Evolutionary conservation across 2,797 vertebrate genomes (phyloP).

Genomic region (Betta splendens): DNA sequence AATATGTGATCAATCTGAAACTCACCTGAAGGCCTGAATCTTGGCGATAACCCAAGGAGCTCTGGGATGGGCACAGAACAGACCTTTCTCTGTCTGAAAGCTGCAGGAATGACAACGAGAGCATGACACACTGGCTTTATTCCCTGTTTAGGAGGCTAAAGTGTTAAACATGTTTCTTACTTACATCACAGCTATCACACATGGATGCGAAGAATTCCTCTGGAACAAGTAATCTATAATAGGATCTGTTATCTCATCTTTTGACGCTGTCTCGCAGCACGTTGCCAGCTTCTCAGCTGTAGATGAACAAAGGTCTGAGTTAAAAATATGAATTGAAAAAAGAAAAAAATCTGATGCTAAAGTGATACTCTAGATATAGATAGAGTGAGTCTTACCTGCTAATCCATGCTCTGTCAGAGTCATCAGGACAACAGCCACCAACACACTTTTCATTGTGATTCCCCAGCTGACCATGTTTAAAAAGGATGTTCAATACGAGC

Average conservation of each 20-base stretch:
- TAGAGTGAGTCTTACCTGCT: slow-evolving; percentile 14
- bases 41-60: no score
- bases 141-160: no score
- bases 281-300: slow-evolving; percentile 42
- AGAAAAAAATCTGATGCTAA: no score
- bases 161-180: no score
- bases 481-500: neutral
- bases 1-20: no score
- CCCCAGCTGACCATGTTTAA: slow-evolving; percentile 31
- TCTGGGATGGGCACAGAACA: neutral
- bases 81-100: slow-evolving; percentile 44
- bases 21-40: no score
- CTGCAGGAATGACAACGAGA: slow-evolving; percentile 35
- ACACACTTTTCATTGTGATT: slow-evolving; percentile 19
- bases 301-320: rapidly evolving
- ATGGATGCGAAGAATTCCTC: neutral
- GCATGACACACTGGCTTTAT: neutral
- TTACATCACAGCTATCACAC: slow-evolving; percentile 74
- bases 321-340: no score
- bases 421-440: slow-evolving; percentile 35
- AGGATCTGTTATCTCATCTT: rapidly evolving
- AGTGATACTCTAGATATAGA: no score
- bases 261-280: slow-evolving; percentile 62
- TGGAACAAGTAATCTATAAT: slow-evolving; percentile 41
- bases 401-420: neutral